Evolutionary conservation across 2,888 invertebrate species (phyloP), one percentile per base, ranked within the genome.

Genomic region (Rhagophthalmus giganteus): DNA sequence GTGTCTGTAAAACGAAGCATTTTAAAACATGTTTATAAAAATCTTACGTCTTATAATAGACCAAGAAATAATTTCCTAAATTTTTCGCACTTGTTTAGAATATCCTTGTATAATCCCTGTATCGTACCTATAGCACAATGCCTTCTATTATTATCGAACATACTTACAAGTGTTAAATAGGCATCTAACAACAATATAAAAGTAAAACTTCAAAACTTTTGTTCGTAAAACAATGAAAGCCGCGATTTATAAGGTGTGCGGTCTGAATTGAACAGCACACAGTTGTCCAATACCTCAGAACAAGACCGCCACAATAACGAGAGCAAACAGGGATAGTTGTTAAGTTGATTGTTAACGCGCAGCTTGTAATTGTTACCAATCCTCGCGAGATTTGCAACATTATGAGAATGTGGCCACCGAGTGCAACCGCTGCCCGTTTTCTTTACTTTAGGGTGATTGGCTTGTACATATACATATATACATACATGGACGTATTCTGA

Each of bases 311-410:
- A 39, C 40, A 48, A 44, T 30, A 50, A 42, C 44, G 39, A 14
- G 38, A 52, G 33, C 39, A 53, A 53, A 44, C 53, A 30, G 47
- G 25, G 42, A 38, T 48, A 40, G 54, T 48, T 54, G 49, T 49
- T 54, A 49, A 49, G 48, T 44, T 54, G 54, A 54, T 54, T 54
- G 54, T 54, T 54, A 54, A 54, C 54, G 49, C 24, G 54, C 44
- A 38, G 53, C 53, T 49, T 49, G 54, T 49, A 54, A 54, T 54
- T 54, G 54, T 49, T 54, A 48, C 54, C 54, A 49, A 54, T 54
- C 40, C 54, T 49, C 54, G 54, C 49, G 35, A 49, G 54, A 49
- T 45, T 37, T 32, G 40, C 54, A 54, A 49, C 54, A 49, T 54
- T 54, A 54, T 40, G 54, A 45, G 54, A 53, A 56, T 56, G 56